phyloP scores from a whole-genome alignment of 2,113 vertebrate species.

The Copsychus sechellarum region DNA sequence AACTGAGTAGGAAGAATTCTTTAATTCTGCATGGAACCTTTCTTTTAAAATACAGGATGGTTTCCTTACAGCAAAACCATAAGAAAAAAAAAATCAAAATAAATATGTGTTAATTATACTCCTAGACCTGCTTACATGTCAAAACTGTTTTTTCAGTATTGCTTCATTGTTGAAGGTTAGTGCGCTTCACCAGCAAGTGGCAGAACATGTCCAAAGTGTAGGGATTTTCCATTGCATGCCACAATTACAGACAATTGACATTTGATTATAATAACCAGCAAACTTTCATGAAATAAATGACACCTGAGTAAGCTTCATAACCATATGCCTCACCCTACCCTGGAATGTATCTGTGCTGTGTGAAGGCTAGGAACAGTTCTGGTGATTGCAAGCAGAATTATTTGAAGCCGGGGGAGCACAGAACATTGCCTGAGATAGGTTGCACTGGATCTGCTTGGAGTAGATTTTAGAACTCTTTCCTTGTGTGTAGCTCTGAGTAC shows the following conservation, averaged over 20 bases:
- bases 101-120: neutral
- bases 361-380: slow-evolving; percentile 2
- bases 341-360: neutral
- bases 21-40: neutral
- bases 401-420: neutral
- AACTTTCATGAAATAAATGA: slow-evolving; percentile 32
- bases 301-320: slow-evolving; percentile 44
- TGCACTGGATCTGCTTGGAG: neutral
- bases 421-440: neutral
- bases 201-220: slow-evolving; percentile 9
- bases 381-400: neutral
- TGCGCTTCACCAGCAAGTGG: neutral
- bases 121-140: neutral
- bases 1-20: neutral
- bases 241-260: slow-evolving; percentile 29
- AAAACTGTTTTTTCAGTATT: slow-evolving; percentile 18
- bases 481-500: fast-evolving
- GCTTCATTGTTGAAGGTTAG: neutral
- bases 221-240: slow-evolving; percentile 41
- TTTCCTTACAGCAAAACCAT: neutral
- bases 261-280: slow-evolving; percentile 46
- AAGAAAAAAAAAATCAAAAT: neutral
- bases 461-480: neutral
- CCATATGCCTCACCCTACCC: slow-evolving; percentile 12
- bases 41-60: neutral